Evolutionary conservation across 2,113 vertebrate genomes (phyloP).

Genomic region (Peromyscus maniculatus): DNA sequence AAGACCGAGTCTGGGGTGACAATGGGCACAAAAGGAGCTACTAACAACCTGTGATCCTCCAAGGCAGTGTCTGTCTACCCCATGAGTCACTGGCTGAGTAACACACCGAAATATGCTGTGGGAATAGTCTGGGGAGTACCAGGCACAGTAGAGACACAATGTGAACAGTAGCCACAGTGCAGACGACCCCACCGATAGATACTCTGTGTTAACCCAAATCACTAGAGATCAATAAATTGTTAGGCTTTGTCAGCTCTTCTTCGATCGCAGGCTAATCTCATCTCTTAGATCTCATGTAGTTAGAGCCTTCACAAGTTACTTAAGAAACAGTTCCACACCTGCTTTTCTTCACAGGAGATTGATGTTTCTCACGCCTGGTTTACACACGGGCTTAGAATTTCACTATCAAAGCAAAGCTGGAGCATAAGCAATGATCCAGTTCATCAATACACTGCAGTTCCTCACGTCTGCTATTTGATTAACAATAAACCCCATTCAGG

Average conservation of each 20-base stretch:
- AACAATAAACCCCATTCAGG: constrained; percentile 31
- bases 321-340: background rate
- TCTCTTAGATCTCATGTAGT: background rate
- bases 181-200: background rate
- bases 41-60: background rate
- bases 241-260: background rate
- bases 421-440: background rate
- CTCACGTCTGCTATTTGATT: background rate
- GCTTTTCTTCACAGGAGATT: background rate
- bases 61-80: background rate
- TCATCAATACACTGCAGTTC: background rate
- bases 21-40: background rate
- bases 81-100: background rate
- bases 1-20: background rate
- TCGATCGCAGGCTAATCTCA: background rate
- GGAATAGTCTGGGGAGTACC: background rate
- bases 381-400: constrained; percentile 12
- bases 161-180: background rate
- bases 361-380: background rate
- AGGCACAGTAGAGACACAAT: background rate
- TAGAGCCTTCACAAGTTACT: background rate
- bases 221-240: background rate
- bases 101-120: background rate
- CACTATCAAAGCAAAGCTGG: constrained; percentile 21
- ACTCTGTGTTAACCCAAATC: background rate